Conservation (phyloP, 2,113 vertebrate genomes). For the Cephalopterus ornatus region DNA sequence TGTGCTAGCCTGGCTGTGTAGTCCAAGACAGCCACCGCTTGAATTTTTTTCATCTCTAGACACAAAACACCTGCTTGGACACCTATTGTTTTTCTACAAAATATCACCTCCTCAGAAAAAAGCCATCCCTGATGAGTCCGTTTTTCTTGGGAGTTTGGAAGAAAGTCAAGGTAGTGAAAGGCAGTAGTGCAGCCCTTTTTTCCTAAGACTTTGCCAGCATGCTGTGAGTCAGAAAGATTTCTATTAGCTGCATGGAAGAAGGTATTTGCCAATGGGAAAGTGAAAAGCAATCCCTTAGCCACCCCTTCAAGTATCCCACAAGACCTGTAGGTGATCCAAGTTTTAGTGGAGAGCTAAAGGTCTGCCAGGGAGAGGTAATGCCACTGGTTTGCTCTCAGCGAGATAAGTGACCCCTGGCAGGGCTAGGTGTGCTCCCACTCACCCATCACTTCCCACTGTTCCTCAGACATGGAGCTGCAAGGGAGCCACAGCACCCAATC, state of each 20-base stretch:
- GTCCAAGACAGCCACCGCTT: not conserved
- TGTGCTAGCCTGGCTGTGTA: not conserved
- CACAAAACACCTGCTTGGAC: not conserved
- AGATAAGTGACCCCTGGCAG: rapidly evolving
- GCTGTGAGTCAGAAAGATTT: not conserved
- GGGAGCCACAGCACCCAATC: not conserved
- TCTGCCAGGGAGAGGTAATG: not conserved
- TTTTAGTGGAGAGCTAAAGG: not conserved
- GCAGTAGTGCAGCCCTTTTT: not conserved
- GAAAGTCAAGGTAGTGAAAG: not conserved
- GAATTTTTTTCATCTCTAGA: not conserved
- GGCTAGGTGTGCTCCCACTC: not conserved
- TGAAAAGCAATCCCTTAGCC: not conserved
- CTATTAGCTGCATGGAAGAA: not conserved
- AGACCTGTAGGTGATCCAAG: not conserved
- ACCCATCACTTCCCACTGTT: not conserved
- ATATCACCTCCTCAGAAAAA: not conserved
- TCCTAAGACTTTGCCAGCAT: rapidly evolving
- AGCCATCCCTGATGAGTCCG: no score
- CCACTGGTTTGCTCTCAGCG: rapidly evolving
- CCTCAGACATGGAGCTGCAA: not conserved
- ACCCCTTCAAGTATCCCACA: not conserved
- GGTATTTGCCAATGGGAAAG: not conserved
- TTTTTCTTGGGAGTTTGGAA: not conserved
- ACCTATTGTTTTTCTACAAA: not conserved